Evolutionary conservation across 2,797 vertebrate genomes (phyloP).

Genomic region (Spinibarbus caldwelli): DNA sequence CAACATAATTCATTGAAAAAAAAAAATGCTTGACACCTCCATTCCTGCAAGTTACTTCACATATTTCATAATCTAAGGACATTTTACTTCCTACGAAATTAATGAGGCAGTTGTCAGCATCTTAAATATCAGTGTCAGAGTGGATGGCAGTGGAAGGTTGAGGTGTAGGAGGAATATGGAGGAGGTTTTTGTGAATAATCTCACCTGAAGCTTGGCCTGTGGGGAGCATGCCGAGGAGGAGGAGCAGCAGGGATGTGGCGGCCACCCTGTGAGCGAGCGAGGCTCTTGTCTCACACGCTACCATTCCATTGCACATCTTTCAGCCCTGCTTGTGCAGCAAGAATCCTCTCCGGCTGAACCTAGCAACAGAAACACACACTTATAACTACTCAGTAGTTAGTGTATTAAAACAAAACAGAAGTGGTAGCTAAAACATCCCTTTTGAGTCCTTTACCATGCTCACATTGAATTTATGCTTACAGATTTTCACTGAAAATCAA

Average conservation of each 20-base stretch:
- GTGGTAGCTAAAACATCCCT: not conserved
- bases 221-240: slow-evolving; percentile 75
- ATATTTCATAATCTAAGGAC: slow-evolving; percentile 3
- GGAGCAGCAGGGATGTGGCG: slow-evolving; percentile 70
- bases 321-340: slow-evolving; percentile 70
- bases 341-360: slow-evolving; percentile 78
- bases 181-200: slow-evolving; percentile 43
- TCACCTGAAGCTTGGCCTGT: slow-evolving; percentile 80
- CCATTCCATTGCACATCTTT: slow-evolving; percentile 85
- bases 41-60: not conserved
- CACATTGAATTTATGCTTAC: not conserved
- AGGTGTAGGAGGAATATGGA: slow-evolving; percentile 17
- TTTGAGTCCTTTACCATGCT: not conserved
- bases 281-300: slow-evolving; percentile 77
- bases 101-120: not conserved
- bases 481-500: not conserved
- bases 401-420: slow-evolving; percentile 30
- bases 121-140: not conserved
- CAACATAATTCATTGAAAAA: not conserved
- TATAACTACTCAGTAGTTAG: slow-evolving; percentile 27
- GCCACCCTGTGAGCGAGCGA: slow-evolving; percentile 74
- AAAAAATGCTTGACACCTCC: not conserved
- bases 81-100: not conserved
- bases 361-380: slow-evolving; percentile 62
- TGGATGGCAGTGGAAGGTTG: not conserved